Base-by-base conservation (phyloP, 2,113 vertebrate species). In the Dipodomys ordii region DNA sequence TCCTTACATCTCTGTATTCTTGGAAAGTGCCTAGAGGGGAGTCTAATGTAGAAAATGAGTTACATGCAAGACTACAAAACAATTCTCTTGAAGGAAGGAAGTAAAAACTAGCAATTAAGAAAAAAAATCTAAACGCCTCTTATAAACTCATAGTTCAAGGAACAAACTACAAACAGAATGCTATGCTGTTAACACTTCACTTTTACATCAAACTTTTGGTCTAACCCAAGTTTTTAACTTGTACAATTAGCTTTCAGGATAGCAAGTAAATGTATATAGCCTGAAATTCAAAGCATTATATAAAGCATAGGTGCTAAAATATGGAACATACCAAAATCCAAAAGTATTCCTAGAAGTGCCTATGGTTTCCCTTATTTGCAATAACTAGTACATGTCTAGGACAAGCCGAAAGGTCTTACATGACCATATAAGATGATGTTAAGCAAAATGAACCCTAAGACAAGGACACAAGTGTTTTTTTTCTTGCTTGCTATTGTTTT, bases 251-350 rank as follows among this genome's bases (percentile, higher is more conserved):
- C 49, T 89, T 46, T 8, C 7, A 20, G 7, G 1, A 27, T 35
- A 90, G 68, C 22, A 7, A 12, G 94, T 96, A 96, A 28, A 0
- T 84, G 35, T 53, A 86, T 23, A 67, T 85, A 87, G 81, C 28
- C 62, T 89, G 49, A 67, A 30, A 32, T 35, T 30, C 16, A 39
- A 78, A 46, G 30, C 25, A 68, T 35, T 22, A 88, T 83, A n/a
- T n/a, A 86, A 80, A 92, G 10, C 62, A 77, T 20, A 44, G 4
- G 65, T 84, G 83, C 18, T 57, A 79, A 7, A 72, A 88, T 93
- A 83, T 4, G 79, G 49, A 94, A 49, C 67, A 90, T 74, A 71
- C 57, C 35, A 87, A 76, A 78, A 80, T 80, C 68, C 94, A 95
- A 92, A 94, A 96, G 77, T 76, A 95, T 72, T 69, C 1, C 91